Evolutionary conservation across 2,888 invertebrate genomes (phyloP).

Genomic region (Meiosimyza platycephala): DNA sequence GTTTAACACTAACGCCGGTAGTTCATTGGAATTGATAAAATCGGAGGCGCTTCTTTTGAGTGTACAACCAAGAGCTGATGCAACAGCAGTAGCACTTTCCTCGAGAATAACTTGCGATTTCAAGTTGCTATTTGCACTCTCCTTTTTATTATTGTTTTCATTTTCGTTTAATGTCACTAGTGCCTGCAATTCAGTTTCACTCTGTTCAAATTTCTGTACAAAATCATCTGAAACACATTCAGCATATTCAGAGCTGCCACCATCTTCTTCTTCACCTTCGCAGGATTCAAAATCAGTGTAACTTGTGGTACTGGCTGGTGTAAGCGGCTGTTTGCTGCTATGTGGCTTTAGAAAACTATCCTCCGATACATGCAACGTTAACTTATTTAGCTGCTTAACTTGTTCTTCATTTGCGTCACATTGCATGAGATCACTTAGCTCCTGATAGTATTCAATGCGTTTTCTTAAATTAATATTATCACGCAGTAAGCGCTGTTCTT

Average conservation of each 20-base stretch:
- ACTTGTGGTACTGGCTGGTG: slow-evolving; percentile 46
- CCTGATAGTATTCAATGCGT: slow-evolving; percentile 58
- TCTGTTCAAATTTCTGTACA: slow-evolving; percentile 47
- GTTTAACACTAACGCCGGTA: slow-evolving; percentile 36
- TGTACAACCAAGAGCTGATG: neutral
- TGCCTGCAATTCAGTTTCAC: slow-evolving; percentile 46
- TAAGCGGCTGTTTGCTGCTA: slow-evolving; percentile 34
- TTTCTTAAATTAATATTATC: slow-evolving; percentile 57
- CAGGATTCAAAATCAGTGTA: slow-evolving; percentile 57
- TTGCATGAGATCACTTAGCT: slow-evolving; percentile 52
- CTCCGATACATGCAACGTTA: slow-evolving; percentile 15
- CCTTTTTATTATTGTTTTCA: slow-evolving; percentile 30
- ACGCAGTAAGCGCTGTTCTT: slow-evolving; percentile 52
- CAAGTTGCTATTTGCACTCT: neutral
- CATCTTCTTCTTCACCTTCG: slow-evolving; percentile 48
- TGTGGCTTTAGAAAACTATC: too few species aligned
- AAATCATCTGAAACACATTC: slow-evolving; percentile 53
- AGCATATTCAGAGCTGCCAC: slow-evolving; percentile 50
- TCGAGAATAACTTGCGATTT: neutral
- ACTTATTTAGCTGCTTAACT: slow-evolving; percentile 21
- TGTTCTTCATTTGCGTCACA: slow-evolving; percentile 39
- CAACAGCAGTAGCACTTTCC: slow-evolving; percentile 11
- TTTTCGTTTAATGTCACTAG: slow-evolving; percentile 31
- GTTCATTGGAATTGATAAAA: slow-evolving; percentile 58
- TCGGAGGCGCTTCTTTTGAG: slow-evolving; percentile 56